These are phyloP conservation scores for Sabellastarte sp. DNA, from an alignment of 2,888 invertebrate genomes.

Conservation along the genomic window DNA sequence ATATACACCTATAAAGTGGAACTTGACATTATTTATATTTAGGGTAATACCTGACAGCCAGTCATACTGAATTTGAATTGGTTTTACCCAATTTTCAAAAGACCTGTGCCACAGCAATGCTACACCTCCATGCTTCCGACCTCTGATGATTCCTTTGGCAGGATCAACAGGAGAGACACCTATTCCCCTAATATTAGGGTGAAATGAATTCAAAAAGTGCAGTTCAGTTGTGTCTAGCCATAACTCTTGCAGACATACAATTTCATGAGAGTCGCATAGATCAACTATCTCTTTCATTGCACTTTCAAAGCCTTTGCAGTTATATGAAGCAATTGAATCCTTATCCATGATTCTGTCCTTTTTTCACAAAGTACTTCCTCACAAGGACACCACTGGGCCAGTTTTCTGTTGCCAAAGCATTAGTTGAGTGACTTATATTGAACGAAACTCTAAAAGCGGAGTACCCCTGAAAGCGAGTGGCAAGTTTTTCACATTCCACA, in stretches of 20 bases:
- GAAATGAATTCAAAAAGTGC: neutral
- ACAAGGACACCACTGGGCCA: neutral
- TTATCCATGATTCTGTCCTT: neutral
- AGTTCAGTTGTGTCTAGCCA: neutral
- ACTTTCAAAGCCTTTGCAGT: neutral
- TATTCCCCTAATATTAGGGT: neutral
- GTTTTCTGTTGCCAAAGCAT: neutral
- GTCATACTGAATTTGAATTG: too few relatives aligned
- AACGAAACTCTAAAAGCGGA: neutral
- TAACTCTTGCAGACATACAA: neutral
- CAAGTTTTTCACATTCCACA: too few relatives aligned
- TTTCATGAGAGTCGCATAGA: neutral
- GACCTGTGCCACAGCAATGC: too few relatives aligned
- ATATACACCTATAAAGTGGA: too few relatives aligned
- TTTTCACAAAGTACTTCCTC: neutral
- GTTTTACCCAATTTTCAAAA: too few relatives aligned
- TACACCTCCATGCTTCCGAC: too few relatives aligned
- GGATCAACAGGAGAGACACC: neutral
- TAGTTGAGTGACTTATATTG: neutral
- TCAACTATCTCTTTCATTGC: neutral
- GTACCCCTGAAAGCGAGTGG: too few relatives aligned
- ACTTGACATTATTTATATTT: too few relatives aligned
- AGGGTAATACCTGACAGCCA: too few relatives aligned
- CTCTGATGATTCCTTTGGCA: neutral
- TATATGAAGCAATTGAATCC: neutral